A percentile compares a stretch with the other conserved stretches of the same genome.
Conservation (phyloP, 1,140 invertebrate species). For the Lanistes nyassanus region DNA sequence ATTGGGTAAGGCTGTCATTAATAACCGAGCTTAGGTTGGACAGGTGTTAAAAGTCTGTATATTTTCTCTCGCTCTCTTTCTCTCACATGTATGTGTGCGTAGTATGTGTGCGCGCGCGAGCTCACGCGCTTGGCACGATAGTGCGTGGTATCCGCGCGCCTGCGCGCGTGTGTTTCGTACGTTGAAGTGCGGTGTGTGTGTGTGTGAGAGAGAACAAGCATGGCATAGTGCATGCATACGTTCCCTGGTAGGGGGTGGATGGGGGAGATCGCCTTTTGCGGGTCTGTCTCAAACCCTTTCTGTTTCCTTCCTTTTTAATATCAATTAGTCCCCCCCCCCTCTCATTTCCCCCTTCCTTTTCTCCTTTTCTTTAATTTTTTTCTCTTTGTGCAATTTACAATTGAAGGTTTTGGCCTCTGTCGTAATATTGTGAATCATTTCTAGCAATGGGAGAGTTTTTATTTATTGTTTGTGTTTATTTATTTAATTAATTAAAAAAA, state of each 20-base stretch:
- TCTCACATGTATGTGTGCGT: too few relatives aligned
- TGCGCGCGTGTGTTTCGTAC: background rate
- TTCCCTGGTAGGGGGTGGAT: background rate
- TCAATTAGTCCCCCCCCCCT: background rate
- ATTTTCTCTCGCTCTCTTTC: too few relatives aligned
- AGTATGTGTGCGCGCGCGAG: too few relatives aligned
- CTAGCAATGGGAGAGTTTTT: too few relatives aligned
- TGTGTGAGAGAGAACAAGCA: background rate
- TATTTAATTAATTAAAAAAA: too few relatives aligned
- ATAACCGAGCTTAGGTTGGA: background rate
- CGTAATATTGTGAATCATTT: too few relatives aligned
- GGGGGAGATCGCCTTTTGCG: background rate
- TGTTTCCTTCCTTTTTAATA: background rate
- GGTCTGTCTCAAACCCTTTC: background rate
- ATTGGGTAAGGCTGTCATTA: background rate
- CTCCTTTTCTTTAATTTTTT: background rate
- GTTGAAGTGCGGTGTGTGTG: background rate
- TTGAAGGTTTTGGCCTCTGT: too few relatives aligned
- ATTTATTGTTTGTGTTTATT: too few relatives aligned
- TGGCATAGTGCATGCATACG: background rate
- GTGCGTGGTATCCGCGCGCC: background rate
- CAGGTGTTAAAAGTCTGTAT: too few relatives aligned
- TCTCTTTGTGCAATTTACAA: too few relatives aligned
- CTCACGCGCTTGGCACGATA: too few relatives aligned
- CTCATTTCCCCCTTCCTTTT: background rate